Evolutionary conservation across 2,888 invertebrate genomes (phyloP).

Genomic region (Syrphus vitripennis): DNA sequence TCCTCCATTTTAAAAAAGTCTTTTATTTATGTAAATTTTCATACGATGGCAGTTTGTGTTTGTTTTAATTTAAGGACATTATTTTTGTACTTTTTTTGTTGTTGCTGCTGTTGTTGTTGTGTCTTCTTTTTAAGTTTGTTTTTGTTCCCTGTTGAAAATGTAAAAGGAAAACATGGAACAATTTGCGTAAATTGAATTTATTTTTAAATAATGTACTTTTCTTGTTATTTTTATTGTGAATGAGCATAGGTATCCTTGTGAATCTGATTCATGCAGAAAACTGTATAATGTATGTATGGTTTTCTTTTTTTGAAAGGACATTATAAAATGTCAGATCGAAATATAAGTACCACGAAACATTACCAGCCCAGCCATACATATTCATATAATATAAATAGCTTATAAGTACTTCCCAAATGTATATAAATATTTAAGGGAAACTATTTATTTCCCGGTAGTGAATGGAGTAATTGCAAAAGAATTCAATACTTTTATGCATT

Average conservation of each 20-base stretch:
- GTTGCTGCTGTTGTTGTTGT: too few relatives aligned
- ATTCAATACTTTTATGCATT: too few relatives aligned
- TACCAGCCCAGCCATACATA: too few relatives aligned
- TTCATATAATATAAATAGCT: too few relatives aligned
- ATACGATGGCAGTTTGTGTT: not conserved
- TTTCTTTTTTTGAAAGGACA: not conserved
- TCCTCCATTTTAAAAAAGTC: not conserved
- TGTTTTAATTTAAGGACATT: slow-evolving; percentile 32
- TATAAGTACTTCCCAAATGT: too few relatives aligned
- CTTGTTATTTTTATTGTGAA: not conserved
- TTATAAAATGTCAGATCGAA: not conserved
- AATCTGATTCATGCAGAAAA: not conserved
- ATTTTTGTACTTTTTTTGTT: not conserved
- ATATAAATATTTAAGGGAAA: too few relatives aligned
- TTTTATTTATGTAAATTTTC: not conserved
- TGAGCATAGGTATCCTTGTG: not conserved
- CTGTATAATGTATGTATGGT: not conserved
- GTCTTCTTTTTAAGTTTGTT: not conserved
- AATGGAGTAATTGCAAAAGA: too few relatives aligned
- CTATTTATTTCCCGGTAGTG: too few relatives aligned
- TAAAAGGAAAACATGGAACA: not conserved
- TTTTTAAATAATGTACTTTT: slow-evolving; percentile 14
- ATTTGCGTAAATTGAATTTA: slow-evolving; percentile 38
- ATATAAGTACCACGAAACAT: not conserved
- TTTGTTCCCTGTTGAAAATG: not conserved